These are phyloP conservation scores for Galagoides demidoff DNA, from an alignment of 2,797 vertebrate species.

Conservation along the genomic window DNA sequence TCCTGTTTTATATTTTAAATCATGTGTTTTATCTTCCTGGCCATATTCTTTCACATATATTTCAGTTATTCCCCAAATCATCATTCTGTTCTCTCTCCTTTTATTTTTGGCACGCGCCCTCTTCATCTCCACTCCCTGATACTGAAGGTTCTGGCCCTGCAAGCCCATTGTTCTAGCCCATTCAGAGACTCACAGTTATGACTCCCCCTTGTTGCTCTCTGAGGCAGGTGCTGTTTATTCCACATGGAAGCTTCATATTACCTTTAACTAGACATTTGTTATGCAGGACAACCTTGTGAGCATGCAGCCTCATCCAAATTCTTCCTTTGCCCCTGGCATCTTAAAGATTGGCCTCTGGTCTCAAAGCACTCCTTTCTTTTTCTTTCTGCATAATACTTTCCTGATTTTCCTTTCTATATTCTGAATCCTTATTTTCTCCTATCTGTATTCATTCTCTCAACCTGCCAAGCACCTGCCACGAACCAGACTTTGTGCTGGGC, in stretches of 20 bases:
- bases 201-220: background rate
- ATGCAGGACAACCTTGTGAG: conserved; percentile 27
- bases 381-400: background rate
- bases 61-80: background rate
- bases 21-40: background rate
- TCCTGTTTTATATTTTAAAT: conserved; percentile 67
- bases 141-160: background rate
- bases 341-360: conserved; percentile 47
- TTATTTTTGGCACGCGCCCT: background rate
- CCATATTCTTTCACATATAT: background rate
- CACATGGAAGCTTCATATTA: conserved; percentile 10
- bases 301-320: background rate
- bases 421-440: conserved; percentile 15
- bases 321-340: conserved; percentile 53
- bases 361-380: background rate
- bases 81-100: background rate
- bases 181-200: background rate
- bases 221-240: conserved; percentile 60
- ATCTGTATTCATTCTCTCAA: background rate
- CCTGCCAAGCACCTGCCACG: background rate
- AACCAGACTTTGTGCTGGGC: background rate
- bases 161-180: background rate
- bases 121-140: background rate
- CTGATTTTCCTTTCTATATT: conserved; percentile 30
- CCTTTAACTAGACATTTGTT: conserved; percentile 55